These are phyloP conservation scores for Anguilla japonica DNA, from an alignment of 2,113 vertebrate genomes.

Conservation along the genomic window DNA sequence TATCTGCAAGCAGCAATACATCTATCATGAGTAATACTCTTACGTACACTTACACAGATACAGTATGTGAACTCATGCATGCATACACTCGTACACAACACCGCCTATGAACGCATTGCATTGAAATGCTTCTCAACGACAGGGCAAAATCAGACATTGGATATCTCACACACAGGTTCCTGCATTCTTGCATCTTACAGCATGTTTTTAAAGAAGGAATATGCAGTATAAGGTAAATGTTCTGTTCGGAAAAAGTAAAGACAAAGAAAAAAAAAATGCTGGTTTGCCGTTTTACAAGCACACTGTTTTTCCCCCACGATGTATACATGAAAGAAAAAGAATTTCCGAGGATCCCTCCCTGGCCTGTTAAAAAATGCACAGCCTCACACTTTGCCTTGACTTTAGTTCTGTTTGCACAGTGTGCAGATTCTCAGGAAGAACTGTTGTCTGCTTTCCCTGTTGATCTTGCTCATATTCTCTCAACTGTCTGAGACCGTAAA, in stretches of 20 bases:
- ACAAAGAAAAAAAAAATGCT: background rate
- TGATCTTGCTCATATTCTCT: background rate
- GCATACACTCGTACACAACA: too few relatives aligned
- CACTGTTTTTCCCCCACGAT: background rate
- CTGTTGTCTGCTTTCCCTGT: background rate
- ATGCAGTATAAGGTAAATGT: background rate
- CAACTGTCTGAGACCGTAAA: background rate
- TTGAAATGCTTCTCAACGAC: too few relatives aligned
- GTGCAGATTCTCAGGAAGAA: background rate
- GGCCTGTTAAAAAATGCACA: background rate
- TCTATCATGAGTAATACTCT: background rate
- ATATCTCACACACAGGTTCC: background rate
- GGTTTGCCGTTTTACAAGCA: background rate
- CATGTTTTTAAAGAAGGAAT: background rate
- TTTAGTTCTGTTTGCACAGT: background rate
- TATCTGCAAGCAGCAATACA: constrained; percentile 6
- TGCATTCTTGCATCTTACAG: background rate
- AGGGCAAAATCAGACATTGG: too few relatives aligned
- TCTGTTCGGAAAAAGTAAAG: background rate
- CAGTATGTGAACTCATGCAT: background rate
- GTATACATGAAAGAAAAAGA: background rate
- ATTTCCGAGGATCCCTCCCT: background rate
- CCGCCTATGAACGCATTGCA: too few relatives aligned
- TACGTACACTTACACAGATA: background rate
- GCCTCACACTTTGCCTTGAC: background rate